Evolutionary conservation across 2,888 invertebrate genomes (phyloP), one percentile per base, ranked within the genome.

Genomic region (Aelia acuminata): DNA sequence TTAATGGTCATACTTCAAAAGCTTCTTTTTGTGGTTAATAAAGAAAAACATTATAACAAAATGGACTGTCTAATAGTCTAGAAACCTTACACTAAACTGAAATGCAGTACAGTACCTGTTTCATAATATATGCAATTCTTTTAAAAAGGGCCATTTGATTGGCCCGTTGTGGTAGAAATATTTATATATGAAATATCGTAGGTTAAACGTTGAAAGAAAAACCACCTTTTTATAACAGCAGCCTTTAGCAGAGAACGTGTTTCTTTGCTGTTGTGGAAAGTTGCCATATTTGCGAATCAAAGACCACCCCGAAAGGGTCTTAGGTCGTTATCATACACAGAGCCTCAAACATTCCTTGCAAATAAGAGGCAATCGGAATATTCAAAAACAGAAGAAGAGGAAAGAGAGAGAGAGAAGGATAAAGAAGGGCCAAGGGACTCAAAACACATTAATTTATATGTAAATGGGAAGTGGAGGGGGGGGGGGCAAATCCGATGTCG

Each of bases 371-470:
- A 49, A 39, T 85, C 31, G 53, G 86, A 86, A 57, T 43, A 43
- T 43, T 53, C 50, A 63, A 39, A 85, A 88, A 84, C 49, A 35
- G 50, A 35, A 85, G n/a, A 20, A 57, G n/a, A n/a, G n/a, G 50
- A 35, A 85, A 18, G 57, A 22, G 1, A 39, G 47, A 26, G 43
- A 43, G 63, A 57, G 10, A 80, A 18, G 53, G 35, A 49, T 53
- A 75, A 70, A 48, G 87, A 80, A 85, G 75, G 70, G 31, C 22
- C n/a, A 80, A 80, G 80, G 48, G 87, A 89, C 87, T 89, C 88
- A 88, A 89, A 89, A 89, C 89, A 89, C 87, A 89, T 89, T 89
- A 89, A 89, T 89, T 89, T 89, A 88, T 89, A 89, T 89, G 89
- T 89, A 89, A 89, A 89, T 89, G 89, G 43, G 75, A 80, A 80